Conservation (phyloP, 2,797 vertebrate species). For the Phyllotis vaccarum region DNA sequence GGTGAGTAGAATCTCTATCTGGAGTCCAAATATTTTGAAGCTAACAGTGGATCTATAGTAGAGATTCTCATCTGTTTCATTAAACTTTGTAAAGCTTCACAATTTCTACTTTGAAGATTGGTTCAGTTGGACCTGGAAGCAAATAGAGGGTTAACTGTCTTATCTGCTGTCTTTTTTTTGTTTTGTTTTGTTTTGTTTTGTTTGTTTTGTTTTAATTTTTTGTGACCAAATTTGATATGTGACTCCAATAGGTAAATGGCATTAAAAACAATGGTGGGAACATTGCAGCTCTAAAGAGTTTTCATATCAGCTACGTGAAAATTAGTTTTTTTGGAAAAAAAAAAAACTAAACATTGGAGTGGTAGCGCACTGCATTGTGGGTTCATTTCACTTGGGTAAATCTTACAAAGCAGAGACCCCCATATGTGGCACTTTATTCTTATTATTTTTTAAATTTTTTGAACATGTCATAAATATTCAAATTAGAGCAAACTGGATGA, state of each 20-base stretch:
- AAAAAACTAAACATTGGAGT: not conserved
- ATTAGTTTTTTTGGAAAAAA: not conserved
- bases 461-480: conserved; percentile 31
- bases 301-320: not conserved
- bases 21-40: not conserved
- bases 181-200: not conserved
- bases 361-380: not conserved
- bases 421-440: not conserved
- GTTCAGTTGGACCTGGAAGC: conserved; percentile 37
- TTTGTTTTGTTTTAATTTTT: conserved; percentile 23
- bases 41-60: not conserved
- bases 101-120: not conserved
- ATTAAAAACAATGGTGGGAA: not conserved
- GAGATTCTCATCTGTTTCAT: not conserved
- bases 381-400: conserved; percentile 1
- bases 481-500: not conserved
- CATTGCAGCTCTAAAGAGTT: not conserved
- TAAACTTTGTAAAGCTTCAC: conserved; percentile 1
- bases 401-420: not conserved
- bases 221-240: not conserved
- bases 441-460: conserved; percentile 5
- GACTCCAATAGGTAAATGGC: not conserved
- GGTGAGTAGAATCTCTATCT: too few relatives aligned
- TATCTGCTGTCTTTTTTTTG: not conserved
- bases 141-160: not conserved